Evolutionary conservation across 2,888 invertebrate species (phyloP), one percentile per base, ranked within the genome.

Genomic region (Magallana nippona): DNA sequence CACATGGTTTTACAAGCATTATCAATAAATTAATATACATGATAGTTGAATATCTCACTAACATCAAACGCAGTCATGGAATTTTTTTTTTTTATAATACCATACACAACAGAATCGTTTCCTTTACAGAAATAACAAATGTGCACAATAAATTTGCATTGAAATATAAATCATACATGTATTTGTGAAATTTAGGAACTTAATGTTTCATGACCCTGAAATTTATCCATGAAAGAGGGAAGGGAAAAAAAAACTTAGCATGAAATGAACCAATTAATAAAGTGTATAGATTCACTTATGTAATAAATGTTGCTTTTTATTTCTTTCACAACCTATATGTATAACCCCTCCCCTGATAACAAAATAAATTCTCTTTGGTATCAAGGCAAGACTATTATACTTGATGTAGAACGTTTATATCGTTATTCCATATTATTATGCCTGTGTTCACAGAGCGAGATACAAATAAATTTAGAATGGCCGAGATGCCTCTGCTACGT

Each of bases 331-430:
- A 71, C 71, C 71, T 27, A 71, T 10, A 27, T 11, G 27, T 71
- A 71, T 32, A 71, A 13, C 19, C 71, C 71, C 71, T 71, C 71
- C 71, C 71, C 71, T 22, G 19, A 27, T 60, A 60, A 60, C 60
- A 71, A 27, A 71, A 71, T 71, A 71, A 71, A 13, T 15, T 71
- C 71, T 71, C 71, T 71, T 71, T 71, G 71, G 71, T 71, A 71
- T 71, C 22, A 71, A 71, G 71, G 71, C 71, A 71, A 71, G 71
- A 71, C 63, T 71, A 27, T 11, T 32, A 27, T 22, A 44, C 19
- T 15, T 71, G 27, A 32, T 32, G 71, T 15, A 71, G 27, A 71
- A 27, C 15, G 27, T 71, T 15, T 32, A 44, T 44, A 44, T 44
- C 11, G 15, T 71, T 15, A 71, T 27, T 27, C 27, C 71, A 27